Evolutionary conservation across 1,140 invertebrate species (phyloP).

Genomic region (Sesamia nonagrioides): DNA sequence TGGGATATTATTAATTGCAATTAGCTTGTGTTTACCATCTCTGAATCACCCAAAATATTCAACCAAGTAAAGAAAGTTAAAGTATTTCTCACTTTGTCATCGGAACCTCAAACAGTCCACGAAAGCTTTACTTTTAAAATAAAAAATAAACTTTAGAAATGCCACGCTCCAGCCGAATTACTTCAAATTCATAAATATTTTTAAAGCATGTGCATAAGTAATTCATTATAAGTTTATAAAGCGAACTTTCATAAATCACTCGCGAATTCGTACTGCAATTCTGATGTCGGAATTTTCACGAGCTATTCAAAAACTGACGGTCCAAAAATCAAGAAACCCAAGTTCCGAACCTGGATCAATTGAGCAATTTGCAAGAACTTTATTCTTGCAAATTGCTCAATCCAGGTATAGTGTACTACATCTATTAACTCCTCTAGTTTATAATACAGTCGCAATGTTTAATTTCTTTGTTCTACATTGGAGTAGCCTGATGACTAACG

Average conservation of each 20-base stretch:
- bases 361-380: no score
- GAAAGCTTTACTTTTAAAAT: background rate
- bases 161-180: background rate
- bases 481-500: conserved; percentile 40
- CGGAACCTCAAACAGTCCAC: background rate
- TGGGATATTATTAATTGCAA: no score
- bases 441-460: conserved; percentile 35
- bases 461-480: conserved; percentile 40
- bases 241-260: conserved; percentile 7
- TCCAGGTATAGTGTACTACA: background rate
- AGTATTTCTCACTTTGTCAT: background rate
- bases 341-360: no score
- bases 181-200: conserved; percentile 5
- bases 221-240: conserved; percentile 16
- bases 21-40: no score
- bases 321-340: background rate
- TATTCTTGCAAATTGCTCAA: background rate
- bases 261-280: conserved; percentile 15
- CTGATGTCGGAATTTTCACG: background rate
- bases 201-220: no score
- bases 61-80: background rate
- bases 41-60: no score
- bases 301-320: conserved; percentile 12
- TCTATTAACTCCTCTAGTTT: conserved; percentile 32
- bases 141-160: background rate